Evolutionary conservation across 2,797 vertebrate genomes (phyloP), one percentile per base, ranked within the genome.

Genomic region (Allobates femoralis): DNA sequence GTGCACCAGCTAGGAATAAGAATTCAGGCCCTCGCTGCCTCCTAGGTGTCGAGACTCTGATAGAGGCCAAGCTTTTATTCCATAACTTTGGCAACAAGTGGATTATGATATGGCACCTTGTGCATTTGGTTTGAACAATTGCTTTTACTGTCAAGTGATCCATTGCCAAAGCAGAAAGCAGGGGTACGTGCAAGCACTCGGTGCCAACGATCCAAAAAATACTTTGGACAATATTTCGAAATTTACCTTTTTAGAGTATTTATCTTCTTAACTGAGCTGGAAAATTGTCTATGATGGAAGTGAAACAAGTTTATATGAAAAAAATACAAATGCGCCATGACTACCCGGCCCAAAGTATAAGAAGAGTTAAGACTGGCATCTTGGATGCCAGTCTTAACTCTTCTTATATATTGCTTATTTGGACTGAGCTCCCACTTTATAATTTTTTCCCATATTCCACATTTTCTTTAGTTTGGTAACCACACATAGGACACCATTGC

Each of bases 31-130:
- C 93, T 94, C 94, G 96, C 93, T 95, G 93, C 92, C 94, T 92
- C 94, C 95, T 95, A 96, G 95, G 96, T 96, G 95, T 96, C 96
- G 94, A 94, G 93, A 95, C 90, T 91, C 93, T 96, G 94, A 95
- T 95, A 93, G 93, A 94, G 95, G 96, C 97, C 97, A 97, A 96
- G 96, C 95, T 90, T 91, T 92, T 90, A 91, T 91, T 91, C 88
- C 90, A 89, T 93, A 90, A 93, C 93, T 95, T 95, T 95, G 94
- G 94, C 94, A 92, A 92, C 91, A 90, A 81, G 90, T 93, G 92
- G 91, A 80, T 88, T 91, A 89, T 87, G 89, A 91, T 91, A 89
- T 90, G 91, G 87, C 90, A 91, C 89, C 91, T 91, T 34, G 85
- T 85, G 74, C 89, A 88, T 91, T 91, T 90, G 88, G 85, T 89